These are phyloP conservation scores for Perdita meconis DNA, from an alignment of 2,888 invertebrate genomes.

Conservation along the genomic window DNA sequence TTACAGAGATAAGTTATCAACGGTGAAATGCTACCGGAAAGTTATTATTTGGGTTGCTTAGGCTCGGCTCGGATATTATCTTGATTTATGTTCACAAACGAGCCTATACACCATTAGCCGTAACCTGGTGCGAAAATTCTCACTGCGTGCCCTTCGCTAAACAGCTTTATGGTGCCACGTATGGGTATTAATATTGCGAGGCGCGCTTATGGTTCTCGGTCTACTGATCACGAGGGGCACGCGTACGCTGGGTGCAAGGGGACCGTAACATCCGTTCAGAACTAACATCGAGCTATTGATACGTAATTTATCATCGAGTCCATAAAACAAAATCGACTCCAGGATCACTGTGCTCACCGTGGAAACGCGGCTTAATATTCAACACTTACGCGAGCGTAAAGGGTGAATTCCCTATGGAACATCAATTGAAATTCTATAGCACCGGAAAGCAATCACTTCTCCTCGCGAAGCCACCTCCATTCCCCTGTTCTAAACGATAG, in stretches of 20 bases:
- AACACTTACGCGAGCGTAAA: neutral
- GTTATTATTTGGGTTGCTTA: neutral
- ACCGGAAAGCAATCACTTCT: neutral
- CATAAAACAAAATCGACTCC: neutral
- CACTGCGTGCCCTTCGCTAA: conserved; percentile 72
- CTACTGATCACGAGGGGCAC: conserved; percentile 68
- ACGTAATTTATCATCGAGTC: conserved; percentile 12
- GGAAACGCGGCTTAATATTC: neutral
- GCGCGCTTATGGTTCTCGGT: conserved; percentile 77
- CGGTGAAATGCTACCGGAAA: too few relatives aligned
- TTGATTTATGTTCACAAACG: conserved; percentile 75
- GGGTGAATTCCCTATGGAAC: neutral
- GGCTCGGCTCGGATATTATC: conserved; percentile 67
- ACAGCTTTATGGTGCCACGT: conserved; percentile 71
- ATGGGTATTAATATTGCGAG: conserved; percentile 73
- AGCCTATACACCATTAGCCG: conserved; percentile 56
- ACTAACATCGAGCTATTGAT: conserved; percentile 16
- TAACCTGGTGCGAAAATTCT: conserved; percentile 78
- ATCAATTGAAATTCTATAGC: conserved; percentile 9
- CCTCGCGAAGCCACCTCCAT: neutral
- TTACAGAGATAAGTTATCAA: too few relatives aligned
- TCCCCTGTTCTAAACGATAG: neutral
- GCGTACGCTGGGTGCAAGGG: conserved; percentile 33
- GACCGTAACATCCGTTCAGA: conserved; percentile 22
- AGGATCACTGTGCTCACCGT: neutral